Evolutionary conservation across 2,113 vertebrate species (phyloP).

Genomic region (Corapipo altera): DNA sequence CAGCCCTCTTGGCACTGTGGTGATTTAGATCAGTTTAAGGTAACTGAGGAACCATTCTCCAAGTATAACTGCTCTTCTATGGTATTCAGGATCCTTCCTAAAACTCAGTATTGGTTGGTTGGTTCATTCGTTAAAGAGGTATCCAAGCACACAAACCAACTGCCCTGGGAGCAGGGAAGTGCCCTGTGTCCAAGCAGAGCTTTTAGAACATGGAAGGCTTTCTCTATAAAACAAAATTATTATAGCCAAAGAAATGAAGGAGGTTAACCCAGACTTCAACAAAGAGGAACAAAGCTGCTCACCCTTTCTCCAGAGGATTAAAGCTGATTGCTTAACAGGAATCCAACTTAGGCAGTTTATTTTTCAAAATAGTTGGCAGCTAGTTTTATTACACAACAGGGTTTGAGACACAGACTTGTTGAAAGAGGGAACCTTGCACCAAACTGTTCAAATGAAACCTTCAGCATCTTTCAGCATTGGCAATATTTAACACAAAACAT

Average conservation of each 20-base stretch:
- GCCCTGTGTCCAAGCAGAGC: neutral
- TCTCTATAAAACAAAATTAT: neutral
- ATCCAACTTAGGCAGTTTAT: constrained; percentile 49
- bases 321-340: constrained; percentile 60
- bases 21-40: neutral
- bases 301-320: constrained; percentile 39
- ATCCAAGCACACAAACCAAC: neutral
- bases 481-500: constrained; percentile 21
- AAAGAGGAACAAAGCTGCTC: constrained; percentile 38
- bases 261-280: constrained; percentile 1
- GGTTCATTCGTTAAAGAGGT: neutral
- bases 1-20: neutral
- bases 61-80: neutral
- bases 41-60: neutral
- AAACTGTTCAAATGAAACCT: constrained; percentile 25
- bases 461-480: constrained; percentile 16
- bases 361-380: constrained; percentile 60
- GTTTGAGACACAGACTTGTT: constrained; percentile 38
- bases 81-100: neutral
- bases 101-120: neutral
- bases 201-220: neutral
- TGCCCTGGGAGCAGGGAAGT: neutral
- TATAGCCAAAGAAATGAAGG: neutral
- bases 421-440: constrained; percentile 57
- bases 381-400: constrained; percentile 35